These are phyloP conservation scores for Malaclemys terrapin DNA, from an alignment of 2,113 vertebrate genomes.

Conservation along the genomic window DNA sequence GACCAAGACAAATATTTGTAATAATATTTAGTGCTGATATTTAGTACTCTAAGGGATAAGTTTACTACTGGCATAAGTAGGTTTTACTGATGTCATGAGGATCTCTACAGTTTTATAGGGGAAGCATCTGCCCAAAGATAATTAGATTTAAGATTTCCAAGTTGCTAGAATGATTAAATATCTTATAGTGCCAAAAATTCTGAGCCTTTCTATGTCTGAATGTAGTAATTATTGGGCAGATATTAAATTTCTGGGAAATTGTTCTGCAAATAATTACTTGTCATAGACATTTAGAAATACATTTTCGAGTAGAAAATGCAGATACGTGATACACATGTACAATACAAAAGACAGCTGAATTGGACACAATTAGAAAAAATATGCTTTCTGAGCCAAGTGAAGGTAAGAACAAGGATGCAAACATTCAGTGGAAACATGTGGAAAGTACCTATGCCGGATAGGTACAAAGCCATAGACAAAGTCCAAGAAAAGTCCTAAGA, in stretches of 20 bases:
- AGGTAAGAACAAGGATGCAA: too few relatives aligned
- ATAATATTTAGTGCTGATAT: not conserved
- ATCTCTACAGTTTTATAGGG: too few relatives aligned
- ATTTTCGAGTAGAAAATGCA: not conserved
- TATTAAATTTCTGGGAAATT: not conserved
- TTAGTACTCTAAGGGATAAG: not conserved
- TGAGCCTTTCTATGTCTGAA: not conserved
- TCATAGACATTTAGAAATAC: not conserved
- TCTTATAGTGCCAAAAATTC: not conserved
- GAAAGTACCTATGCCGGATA: too few relatives aligned
- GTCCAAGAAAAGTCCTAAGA: too few relatives aligned
- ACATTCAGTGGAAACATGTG: too few relatives aligned
- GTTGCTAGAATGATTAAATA: not conserved
- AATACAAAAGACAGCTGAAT: too few relatives aligned
- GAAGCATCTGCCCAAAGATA: not conserved
- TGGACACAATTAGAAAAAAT: too few relatives aligned
- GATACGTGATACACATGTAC: fast-evolving
- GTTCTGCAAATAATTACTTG: not conserved
- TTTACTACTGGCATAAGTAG: not conserved
- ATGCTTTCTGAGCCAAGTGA: too few relatives aligned
- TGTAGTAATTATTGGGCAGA: not conserved
- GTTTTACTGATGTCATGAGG: not conserved
- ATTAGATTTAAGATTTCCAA: not conserved
- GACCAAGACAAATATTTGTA: not conserved
- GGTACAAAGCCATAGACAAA: too few relatives aligned